Conservation (phyloP, 2,113 vertebrate species). For the Oreochromis aureus region DNA sequence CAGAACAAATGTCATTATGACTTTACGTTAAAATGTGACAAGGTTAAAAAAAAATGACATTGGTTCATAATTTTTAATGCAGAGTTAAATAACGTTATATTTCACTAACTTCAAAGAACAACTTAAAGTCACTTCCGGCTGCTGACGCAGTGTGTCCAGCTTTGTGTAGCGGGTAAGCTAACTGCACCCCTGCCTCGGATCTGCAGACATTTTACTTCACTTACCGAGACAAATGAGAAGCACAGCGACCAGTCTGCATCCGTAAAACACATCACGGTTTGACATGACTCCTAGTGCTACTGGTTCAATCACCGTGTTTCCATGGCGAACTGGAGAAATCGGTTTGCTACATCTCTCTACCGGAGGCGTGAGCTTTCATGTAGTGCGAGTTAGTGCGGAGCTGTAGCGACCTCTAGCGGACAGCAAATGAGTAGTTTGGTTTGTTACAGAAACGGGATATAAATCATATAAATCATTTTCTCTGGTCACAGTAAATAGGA, state of each 20-base stretch:
- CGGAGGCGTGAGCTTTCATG: not conserved
- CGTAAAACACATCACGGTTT: not conserved
- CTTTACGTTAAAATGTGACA: not conserved
- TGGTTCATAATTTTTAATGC: not conserved
- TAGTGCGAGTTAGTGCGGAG: not conserved
- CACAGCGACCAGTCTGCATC: constrained; percentile 8
- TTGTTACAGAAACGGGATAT: not conserved
- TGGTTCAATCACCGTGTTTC: not conserved
- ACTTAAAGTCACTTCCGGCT: not conserved
- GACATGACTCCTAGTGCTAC: not conserved
- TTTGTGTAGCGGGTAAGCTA: constrained; percentile 11
- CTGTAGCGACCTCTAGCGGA: constrained; percentile 35
- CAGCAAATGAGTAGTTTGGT: not conserved
- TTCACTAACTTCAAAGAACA: not conserved
- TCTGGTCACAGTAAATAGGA: not conserved
- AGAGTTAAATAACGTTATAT: too few species aligned
- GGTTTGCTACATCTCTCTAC: not conserved
- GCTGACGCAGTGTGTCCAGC: not conserved
- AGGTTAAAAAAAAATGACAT: not conserved
- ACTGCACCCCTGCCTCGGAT: not conserved
- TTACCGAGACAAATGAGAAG: constrained; percentile 49
- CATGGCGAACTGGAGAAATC: not conserved
- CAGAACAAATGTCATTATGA: not conserved
- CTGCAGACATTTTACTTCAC: not conserved
- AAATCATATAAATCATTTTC: not conserved